phyloP scores from a whole-genome alignment of 2,888 invertebrate species.

The Sylvicola fuscatus region DNA sequence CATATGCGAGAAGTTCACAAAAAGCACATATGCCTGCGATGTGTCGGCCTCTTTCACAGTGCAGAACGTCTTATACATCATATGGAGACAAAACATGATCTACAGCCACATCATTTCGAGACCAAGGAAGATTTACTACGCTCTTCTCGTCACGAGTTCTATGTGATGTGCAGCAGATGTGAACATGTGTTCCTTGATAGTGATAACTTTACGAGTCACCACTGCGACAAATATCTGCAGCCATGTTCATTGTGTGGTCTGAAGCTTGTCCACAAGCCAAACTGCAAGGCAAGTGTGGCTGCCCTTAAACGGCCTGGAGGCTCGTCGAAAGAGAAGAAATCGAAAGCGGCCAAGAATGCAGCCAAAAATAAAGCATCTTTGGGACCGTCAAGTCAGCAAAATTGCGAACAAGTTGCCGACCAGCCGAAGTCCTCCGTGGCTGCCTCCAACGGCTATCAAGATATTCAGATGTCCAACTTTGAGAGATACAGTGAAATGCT shows the following conservation, averaged over 20 bases:
- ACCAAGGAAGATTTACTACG: constrained; percentile 45
- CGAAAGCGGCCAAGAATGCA: constrained; percentile 3
- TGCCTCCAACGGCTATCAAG: too few relatives aligned
- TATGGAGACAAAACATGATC: constrained; percentile 55
- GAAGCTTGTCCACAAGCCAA: constrained; percentile 19
- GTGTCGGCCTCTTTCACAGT: constrained; percentile 62
- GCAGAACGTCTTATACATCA: constrained; percentile 62
- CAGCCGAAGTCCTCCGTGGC: too few relatives aligned
- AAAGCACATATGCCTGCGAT: constrained; percentile 63
- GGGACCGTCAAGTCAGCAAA: too few relatives aligned
- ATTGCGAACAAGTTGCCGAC: too few relatives aligned
- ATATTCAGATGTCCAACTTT: too few relatives aligned
- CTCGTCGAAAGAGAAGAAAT: constrained; percentile 10
- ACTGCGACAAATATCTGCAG: constrained; percentile 29
- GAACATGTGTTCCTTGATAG: constrained; percentile 56
- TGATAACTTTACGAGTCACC: constrained; percentile 56
- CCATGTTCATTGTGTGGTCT: constrained; percentile 22
- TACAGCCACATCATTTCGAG: constrained; percentile 45
- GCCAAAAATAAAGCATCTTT: constrained; percentile 4
- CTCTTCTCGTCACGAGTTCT: constrained; percentile 44
- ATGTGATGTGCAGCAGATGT: constrained; percentile 62
- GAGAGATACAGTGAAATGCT: too few relatives aligned
- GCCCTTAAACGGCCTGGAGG: constrained; percentile 6
- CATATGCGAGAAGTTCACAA: constrained; percentile 70
- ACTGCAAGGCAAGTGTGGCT: constrained; percentile 15